Conservation (phyloP, 2,113 vertebrate genomes). For the Platichthys flesus region DNA sequence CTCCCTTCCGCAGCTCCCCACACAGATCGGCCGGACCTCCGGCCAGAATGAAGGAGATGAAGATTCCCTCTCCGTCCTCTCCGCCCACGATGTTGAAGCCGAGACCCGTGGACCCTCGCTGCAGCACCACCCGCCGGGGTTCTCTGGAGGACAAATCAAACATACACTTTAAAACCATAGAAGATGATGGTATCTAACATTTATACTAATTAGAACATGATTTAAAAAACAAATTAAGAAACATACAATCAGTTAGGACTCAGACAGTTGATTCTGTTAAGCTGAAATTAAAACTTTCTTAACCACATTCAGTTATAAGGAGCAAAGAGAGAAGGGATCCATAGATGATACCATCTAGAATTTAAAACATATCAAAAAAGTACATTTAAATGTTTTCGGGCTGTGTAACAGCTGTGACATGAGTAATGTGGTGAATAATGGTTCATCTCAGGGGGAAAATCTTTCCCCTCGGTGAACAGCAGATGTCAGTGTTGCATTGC, state of each 20-base stretch:
- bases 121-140: slow-evolving; percentile 91
- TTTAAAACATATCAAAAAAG: no score
- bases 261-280: neutral
- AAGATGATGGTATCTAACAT: neutral
- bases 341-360: no score
- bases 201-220: neutral
- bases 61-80: slow-evolving; percentile 98
- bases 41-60: slow-evolving; percentile 97
- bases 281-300: neutral
- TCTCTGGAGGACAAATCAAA: slow-evolving; percentile 82
- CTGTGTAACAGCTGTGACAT: no score
- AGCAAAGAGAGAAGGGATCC: no score
- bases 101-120: slow-evolving; percentile 94
- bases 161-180: neutral
- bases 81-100: slow-evolving; percentile 99
- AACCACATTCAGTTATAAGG: neutral
- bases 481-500: slow-evolving; percentile 67
- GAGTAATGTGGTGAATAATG: neutral
- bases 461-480: slow-evolving; percentile 43
- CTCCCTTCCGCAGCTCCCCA: slow-evolving; percentile 95
- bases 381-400: no score
- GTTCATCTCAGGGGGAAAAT: neutral
- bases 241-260: neutral
- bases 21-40: slow-evolving; percentile 97
- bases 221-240: neutral